Conservation (phyloP, 2,888 invertebrate species). For the Drosophila peninsularis region DNA sequence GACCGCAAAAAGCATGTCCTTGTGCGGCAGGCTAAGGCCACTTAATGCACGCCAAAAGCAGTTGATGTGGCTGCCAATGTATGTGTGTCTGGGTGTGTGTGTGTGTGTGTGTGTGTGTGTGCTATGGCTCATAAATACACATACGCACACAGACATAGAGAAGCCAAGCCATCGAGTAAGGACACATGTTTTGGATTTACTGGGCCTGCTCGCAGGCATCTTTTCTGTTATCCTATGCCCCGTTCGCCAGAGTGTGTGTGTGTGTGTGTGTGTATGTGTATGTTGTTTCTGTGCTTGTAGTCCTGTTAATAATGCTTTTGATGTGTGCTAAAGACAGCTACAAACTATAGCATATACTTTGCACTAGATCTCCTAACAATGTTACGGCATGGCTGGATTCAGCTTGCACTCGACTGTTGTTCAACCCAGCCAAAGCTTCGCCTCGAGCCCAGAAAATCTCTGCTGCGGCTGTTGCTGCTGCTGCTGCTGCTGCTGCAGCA, state of each 20-base stretch:
- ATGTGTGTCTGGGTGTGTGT: constrained; percentile 34
- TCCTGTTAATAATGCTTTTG: constrained; percentile 79
- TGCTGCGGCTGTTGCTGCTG: constrained; percentile 12
- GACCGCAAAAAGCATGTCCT: constrained; percentile 79
- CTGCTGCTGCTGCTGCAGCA: constrained; percentile 16
- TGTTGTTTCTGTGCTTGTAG: constrained; percentile 59
- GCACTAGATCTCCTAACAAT: constrained; percentile 8
- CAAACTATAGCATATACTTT: constrained; percentile 62
- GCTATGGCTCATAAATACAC: constrained; percentile 60
- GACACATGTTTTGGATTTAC: constrained; percentile 77
- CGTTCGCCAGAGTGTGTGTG: constrained; percentile 4
- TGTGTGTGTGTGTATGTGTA: constrained; percentile 29
- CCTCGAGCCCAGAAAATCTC: constrained; percentile 26
- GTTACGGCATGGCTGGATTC: constrained; percentile 8
- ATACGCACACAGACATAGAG: constrained; percentile 27
- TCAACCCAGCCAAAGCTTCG: constrained; percentile 25
- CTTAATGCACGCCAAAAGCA: constrained; percentile 80
- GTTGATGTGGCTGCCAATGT: constrained; percentile 55
- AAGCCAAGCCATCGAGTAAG: constrained; percentile 40
- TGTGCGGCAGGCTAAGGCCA: constrained; percentile 79
- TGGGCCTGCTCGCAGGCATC: constrained; percentile 74
- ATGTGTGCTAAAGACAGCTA: constrained; percentile 78
- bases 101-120: constrained; percentile 31
- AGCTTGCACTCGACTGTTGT: constrained; percentile 20
- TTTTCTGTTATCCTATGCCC: constrained; percentile 54